A percentile compares a stretch with the other conserved stretches of the same genome.
These are phyloP conservation scores for Catharus fuscescens DNA, from an alignment of 2,113 vertebrate genomes.

Conservation along the genomic window DNA sequence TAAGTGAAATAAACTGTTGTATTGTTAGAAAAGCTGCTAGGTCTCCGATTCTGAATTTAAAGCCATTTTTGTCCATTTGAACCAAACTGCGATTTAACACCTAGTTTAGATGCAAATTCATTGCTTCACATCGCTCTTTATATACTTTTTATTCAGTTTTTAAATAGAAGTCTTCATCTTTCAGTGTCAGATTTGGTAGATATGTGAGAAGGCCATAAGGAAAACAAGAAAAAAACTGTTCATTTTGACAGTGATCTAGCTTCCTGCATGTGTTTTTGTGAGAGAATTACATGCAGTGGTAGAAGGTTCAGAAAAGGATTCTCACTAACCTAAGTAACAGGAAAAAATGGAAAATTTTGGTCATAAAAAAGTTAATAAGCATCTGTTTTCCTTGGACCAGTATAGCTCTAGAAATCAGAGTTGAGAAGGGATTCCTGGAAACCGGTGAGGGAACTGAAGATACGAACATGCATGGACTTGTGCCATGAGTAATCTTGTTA, in stretches of 20 bases:
- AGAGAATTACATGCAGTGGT: background rate
- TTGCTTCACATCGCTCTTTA: background rate
- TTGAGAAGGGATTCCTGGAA: background rate
- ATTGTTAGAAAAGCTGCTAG: background rate
- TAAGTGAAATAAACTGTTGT: background rate
- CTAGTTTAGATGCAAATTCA: background rate
- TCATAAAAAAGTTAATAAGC: background rate
- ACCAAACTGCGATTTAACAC: background rate
- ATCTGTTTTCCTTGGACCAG: background rate
- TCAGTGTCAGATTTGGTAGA: background rate
- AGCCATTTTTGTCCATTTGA: background rate
- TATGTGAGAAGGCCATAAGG: background rate
- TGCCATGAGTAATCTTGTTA: background rate
- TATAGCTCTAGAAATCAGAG: background rate
- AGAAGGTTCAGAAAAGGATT: background rate
- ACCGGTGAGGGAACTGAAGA: background rate
- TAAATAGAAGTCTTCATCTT: background rate
- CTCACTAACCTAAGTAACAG: background rate
- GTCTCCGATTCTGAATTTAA: background rate
- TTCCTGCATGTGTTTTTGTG: background rate
- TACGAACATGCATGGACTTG: rapidly evolving
- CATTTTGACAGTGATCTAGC: background rate
- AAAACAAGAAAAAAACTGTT: background rate
- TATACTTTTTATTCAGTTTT: background rate
- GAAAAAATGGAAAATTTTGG: background rate